These are phyloP conservation scores for Neodiprion fabricii DNA, from an alignment of 1,140 invertebrate species.

Conservation along the genomic window DNA sequence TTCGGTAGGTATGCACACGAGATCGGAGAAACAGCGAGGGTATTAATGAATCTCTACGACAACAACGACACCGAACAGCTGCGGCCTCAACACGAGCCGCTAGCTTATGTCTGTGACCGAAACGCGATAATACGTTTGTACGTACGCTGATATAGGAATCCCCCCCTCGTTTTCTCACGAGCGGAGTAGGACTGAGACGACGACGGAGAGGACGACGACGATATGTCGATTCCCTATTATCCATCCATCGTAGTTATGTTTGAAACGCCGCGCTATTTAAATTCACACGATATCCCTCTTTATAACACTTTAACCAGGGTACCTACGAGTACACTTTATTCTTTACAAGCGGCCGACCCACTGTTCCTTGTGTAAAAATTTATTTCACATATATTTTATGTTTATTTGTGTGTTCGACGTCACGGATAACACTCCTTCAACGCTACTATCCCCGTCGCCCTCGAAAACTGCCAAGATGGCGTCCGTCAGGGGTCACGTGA, in stretches of 20 bases:
- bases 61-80: not conserved
- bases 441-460: constrained; percentile 40
- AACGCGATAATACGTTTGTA: not conserved
- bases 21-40: not conserved
- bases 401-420: constrained; percentile 54
- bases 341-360: constrained; percentile 29
- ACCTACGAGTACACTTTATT: constrained; percentile 35
- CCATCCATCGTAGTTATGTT: not conserved
- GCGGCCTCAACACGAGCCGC: not conserved
- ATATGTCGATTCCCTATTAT: not conserved
- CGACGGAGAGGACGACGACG: not conserved
- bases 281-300: constrained; percentile 32
- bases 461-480: constrained; percentile 58
- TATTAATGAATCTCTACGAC: not conserved
- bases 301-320: constrained; percentile 18
- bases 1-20: not conserved
- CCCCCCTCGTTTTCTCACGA: not conserved
- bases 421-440: constrained; percentile 43
- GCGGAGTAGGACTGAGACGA: not conserved
- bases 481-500: constrained; percentile 47
- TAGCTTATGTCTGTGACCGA: not conserved
- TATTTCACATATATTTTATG: constrained; percentile 46
- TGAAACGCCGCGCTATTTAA: constrained; percentile 46
- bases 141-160: not conserved
- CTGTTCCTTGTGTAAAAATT: constrained; percentile 32